phyloP scores from a whole-genome alignment of 2,113 vertebrate genomes.

The Poeciliopsis occidentalis region DNA sequence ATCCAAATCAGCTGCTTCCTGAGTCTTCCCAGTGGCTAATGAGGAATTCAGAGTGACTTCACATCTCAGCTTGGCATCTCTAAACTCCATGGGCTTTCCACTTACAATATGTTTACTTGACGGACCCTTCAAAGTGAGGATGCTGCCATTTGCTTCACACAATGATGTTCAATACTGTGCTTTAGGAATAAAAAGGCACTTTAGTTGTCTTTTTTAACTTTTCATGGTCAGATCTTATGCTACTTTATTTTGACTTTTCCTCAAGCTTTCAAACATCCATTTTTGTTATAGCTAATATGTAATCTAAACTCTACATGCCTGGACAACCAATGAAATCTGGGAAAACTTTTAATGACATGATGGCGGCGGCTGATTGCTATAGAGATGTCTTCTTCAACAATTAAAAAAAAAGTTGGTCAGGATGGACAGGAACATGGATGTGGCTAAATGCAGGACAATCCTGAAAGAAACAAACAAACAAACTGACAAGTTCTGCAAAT shows the following conservation, averaged over 20 bases:
- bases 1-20: slow-evolving; percentile 4
- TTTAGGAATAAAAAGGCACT: too few relatives aligned
- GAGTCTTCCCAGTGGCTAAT: not conserved
- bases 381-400: not conserved
- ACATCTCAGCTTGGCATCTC: not conserved
- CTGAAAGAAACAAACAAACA: not conserved
- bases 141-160: too few relatives aligned
- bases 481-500: not conserved
- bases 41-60: not conserved
- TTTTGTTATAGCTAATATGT: too few relatives aligned
- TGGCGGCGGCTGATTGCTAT: not conserved
- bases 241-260: too few relatives aligned
- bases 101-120: not conserved
- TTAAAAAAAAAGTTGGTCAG: not conserved
- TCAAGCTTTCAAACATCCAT: too few relatives aligned
- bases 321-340: not conserved
- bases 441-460: not conserved
- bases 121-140: not conserved
- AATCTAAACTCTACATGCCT: not conserved
- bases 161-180: too few relatives aligned
- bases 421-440: not conserved
- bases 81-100: not conserved
- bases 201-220: too few relatives aligned
- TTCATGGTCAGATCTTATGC: too few relatives aligned
- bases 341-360: too few relatives aligned